A percentile compares a stretch with the other conserved stretches of the same genome.
Conservation (phyloP, 2,888 invertebrate genomes). For the Rugalucina vietnamica region DNA sequence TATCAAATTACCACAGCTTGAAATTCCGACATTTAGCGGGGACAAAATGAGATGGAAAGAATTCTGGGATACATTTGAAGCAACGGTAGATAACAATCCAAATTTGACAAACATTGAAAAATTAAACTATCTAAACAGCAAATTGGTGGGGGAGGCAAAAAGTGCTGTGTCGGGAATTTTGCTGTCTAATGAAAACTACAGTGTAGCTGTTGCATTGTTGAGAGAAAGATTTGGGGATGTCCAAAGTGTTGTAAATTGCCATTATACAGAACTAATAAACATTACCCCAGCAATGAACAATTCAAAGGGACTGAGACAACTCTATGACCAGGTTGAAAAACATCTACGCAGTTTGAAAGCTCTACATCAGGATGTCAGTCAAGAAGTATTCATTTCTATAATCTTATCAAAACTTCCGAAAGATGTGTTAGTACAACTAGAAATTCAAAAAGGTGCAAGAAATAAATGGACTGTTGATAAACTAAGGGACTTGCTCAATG, state of each 20-base stretch:
- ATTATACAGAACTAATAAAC: slow-evolving; percentile 29
- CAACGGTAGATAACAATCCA: slow-evolving; percentile 4
- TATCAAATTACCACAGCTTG: too few relatives aligned
- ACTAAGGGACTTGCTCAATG: slow-evolving; percentile 1
- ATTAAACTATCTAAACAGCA: slow-evolving; percentile 22
- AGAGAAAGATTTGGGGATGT: slow-evolving; percentile 32
- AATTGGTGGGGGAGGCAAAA: slow-evolving; percentile 30
- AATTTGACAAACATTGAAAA: slow-evolving; percentile 17
- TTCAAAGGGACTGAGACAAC: slow-evolving; percentile 3
- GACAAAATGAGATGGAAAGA: background rate
- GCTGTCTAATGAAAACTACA: slow-evolving; percentile 35
- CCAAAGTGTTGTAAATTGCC: slow-evolving; percentile 23
- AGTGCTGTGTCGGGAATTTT: slow-evolving; percentile 22
- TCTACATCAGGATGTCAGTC: slow-evolving; percentile 3
- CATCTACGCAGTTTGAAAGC: slow-evolving; percentile 33
- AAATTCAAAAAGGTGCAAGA: slow-evolving; percentile 19
- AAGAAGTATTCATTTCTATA: slow-evolving; percentile 20
- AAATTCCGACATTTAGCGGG: background rate
- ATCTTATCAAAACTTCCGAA: slow-evolving; percentile 16
- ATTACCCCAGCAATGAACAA: background rate
- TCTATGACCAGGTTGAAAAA: slow-evolving; percentile 14
- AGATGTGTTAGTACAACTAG: slow-evolving; percentile 9
- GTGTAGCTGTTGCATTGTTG: slow-evolving; percentile 20
- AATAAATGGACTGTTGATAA: background rate
- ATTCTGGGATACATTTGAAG: slow-evolving; percentile 10